Evolutionary conservation across 2,888 invertebrate species (phyloP).

Genomic region (Plutella xylostella): DNA sequence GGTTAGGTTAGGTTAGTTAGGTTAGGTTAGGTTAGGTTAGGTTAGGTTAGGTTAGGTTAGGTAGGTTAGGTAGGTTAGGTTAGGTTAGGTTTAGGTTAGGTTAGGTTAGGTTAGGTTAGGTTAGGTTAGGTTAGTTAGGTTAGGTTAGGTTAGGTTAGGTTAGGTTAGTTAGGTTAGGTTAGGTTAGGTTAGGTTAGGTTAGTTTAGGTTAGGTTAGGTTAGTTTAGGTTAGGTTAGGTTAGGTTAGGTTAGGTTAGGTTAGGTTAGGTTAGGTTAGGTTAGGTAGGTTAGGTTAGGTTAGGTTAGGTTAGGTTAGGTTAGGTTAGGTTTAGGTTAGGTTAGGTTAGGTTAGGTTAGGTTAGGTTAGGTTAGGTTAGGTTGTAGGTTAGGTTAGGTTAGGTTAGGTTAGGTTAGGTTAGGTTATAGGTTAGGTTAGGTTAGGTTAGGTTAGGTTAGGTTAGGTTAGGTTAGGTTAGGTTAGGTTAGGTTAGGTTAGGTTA

Average conservation of each 20-base stretch:
- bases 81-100: conserved; percentile 6
- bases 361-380: conserved; percentile 15
- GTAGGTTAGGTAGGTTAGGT: conserved; percentile 14
- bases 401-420: conserved; percentile 19
- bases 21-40: conserved; percentile 20
- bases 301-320: conserved; percentile 7
- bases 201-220: conserved; percentile 14
- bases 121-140: not conserved
- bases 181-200: conserved; percentile 12
- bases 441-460: conserved; percentile 15
- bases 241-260: conserved; percentile 10
- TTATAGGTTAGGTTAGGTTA: conserved; percentile 1
- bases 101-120: conserved; percentile 3
- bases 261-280: not conserved
- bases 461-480: conserved; percentile 12
- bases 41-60: conserved; percentile 18
- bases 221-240: conserved; percentile 11
- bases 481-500: conserved; percentile 2
- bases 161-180: conserved; percentile 8
- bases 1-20: conserved; percentile 20
- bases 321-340: conserved; percentile 7
- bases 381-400: conserved; percentile 17
- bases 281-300: conserved; percentile 3
- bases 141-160: conserved; percentile 7
- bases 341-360: conserved; percentile 6